phyloP scores from a whole-genome alignment of 2,113 vertebrate species.

The Nycticorax nycticorax region DNA sequence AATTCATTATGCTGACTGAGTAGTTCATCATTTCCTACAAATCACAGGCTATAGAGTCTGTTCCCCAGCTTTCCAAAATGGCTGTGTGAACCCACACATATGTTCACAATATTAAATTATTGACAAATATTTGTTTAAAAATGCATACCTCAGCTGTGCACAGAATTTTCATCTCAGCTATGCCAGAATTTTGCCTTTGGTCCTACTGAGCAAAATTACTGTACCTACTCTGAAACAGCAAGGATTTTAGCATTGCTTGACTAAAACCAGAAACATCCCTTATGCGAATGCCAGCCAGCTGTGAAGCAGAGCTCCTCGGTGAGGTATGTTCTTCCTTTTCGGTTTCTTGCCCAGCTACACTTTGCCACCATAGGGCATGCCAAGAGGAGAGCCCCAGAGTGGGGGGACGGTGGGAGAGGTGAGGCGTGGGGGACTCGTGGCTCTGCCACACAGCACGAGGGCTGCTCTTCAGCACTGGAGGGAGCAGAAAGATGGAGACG shows the following conservation, averaged over 20 bases:
- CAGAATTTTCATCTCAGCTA: background rate
- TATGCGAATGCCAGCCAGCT: background rate
- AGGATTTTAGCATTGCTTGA: background rate
- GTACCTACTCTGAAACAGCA: background rate
- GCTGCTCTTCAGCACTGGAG: background rate
- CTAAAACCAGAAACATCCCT: background rate
- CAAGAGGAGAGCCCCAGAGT: background rate
- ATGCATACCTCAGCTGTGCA: background rate
- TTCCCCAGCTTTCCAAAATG: background rate
- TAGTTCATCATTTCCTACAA: background rate
- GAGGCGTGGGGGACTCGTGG: rapidly evolving
- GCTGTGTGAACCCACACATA: background rate
- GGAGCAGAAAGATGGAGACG: background rate
- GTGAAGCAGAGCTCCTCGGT: background rate
- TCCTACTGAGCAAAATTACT: background rate
- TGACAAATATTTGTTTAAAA: background rate
- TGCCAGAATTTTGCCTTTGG: background rate
- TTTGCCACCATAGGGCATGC: background rate
- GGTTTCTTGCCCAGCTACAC: background rate
- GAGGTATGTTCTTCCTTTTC: background rate
- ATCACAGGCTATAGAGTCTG: background rate
- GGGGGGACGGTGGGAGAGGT: background rate
- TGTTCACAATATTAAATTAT: background rate
- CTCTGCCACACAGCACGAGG: background rate
- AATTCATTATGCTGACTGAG: background rate